Percentiles rank a stretch among this genome's conserved stretches.
Conservation (phyloP, 2,113 vertebrate species). For the Tinamus guttatus region DNA sequence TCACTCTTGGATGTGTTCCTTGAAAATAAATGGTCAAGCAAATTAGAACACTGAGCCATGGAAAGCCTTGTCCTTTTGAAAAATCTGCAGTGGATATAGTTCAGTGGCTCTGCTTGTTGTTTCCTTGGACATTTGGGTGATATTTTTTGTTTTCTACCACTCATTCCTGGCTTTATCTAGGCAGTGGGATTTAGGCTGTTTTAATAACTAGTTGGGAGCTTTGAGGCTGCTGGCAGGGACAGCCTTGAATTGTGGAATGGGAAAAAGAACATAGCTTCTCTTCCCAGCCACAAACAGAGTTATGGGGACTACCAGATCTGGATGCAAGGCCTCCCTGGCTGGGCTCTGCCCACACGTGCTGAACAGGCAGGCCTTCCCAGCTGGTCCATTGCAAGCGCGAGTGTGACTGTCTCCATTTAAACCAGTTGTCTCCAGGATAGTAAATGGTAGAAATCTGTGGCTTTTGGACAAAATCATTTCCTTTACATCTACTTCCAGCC, state of each 20-base stretch:
- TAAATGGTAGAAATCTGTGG: neutral
- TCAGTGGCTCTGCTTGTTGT: neutral
- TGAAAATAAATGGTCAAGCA: slow-evolving; percentile 69
- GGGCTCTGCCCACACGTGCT: neutral
- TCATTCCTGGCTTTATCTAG: neutral
- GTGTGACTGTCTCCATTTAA: neutral
- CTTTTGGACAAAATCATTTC: neutral
- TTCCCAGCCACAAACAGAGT: neutral
- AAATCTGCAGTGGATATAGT: slow-evolving; percentile 54
- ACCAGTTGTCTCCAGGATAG: neutral
- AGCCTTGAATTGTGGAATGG: neutral
- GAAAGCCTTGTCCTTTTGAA: slow-evolving; percentile 63
- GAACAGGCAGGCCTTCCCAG: neutral
- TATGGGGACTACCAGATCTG: neutral
- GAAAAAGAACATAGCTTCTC: neutral
- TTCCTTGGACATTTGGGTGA: neutral
- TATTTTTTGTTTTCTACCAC: neutral
- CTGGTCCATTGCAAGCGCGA: neutral
- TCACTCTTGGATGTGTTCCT: slow-evolving; percentile 69
- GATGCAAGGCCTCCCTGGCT: neutral
- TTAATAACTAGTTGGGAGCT: neutral
- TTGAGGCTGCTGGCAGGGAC: neutral
- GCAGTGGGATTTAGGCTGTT: neutral
- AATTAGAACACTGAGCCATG: slow-evolving; percentile 65
- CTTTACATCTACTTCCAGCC: neutral